These are phyloP conservation scores for Brachynemurus nebulosus DNA, from an alignment of 2,888 invertebrate genomes.

Conservation along the genomic window DNA sequence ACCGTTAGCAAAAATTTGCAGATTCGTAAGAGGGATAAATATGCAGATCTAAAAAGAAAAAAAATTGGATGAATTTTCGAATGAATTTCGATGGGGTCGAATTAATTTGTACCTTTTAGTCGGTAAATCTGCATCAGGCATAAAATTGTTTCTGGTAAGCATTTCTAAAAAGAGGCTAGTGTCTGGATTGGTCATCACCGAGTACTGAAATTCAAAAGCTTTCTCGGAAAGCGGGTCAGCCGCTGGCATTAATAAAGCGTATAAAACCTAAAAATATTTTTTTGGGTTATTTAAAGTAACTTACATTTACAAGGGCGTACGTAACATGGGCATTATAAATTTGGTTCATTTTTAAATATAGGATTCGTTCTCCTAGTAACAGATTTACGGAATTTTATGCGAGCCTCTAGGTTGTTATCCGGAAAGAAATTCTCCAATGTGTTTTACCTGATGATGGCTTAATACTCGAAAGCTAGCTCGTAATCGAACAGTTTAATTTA, in stretches of 20 bases:
- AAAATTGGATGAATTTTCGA: background rate
- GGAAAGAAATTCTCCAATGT: no score
- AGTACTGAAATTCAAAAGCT: conserved; percentile 53
- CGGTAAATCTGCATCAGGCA: conserved; percentile 62
- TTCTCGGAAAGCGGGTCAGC: conserved; percentile 62
- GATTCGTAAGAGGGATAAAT: conserved; percentile 73
- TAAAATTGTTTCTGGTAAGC: conserved; percentile 72
- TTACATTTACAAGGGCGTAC: no score
- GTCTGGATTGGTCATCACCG: conserved; percentile 51
- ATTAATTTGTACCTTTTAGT: conserved; percentile 41
- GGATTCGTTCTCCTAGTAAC: no score
- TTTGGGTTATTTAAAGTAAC: no score
- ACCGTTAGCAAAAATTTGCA: conserved; percentile 81
- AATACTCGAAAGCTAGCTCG: no score
- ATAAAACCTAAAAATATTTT: conserved; percentile 56
- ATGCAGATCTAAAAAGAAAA: conserved; percentile 50
- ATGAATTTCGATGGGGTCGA: background rate
- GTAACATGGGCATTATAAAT: no score
- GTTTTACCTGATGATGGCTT: no score
- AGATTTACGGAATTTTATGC: no score
- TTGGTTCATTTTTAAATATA: no score
- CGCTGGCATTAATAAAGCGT: conserved; percentile 86
- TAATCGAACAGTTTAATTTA: no score
- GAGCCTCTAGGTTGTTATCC: no score
- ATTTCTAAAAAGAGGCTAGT: conserved; percentile 60